Evolutionary conservation across 35 echinoderm and acorn worm species (phyloP).

Genomic region (Ophiothrix spiculata): DNA sequence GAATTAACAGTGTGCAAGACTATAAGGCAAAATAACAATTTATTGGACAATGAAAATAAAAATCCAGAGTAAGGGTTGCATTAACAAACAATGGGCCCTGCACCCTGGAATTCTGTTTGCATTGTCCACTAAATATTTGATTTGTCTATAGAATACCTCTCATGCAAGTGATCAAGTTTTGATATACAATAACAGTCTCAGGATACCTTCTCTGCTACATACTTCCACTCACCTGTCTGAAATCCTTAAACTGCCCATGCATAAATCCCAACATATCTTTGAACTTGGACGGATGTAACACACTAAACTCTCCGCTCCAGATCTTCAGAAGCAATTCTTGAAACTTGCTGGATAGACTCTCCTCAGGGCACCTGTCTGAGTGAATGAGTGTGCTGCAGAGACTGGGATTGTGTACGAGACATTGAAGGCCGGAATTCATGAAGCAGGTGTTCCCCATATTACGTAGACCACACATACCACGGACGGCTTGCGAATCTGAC

Average conservation of each 20-base stretch:
- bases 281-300: conserved; percentile 78
- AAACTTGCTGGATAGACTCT: conserved; percentile 52
- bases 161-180: no score
- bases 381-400: conserved; percentile 57
- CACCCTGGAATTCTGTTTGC: no score
- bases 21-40: no score
- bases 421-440: conserved; percentile 98
- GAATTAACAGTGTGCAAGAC: no score
- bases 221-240: conserved; percentile 84
- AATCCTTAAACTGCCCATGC: conserved; percentile 90
- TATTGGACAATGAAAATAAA: no score
- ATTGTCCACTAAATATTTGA: no score
- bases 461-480: conserved; percentile 79
- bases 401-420: conserved; percentile 70
- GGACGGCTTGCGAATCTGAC: conserved; percentile 59
- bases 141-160: no score
- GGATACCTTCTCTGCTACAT: no score
- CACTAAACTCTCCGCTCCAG: conserved; percentile 75
- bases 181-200: no score
- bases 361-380: conserved; percentile 37
- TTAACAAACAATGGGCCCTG: no score
- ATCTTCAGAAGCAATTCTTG: conserved; percentile 55
- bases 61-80: no score
- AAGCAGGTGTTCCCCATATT: conserved; percentile 99
- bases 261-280: conserved; percentile 87